Conservation (phyloP, 2,113 vertebrate genomes). For the Saguinus midas region DNA sequence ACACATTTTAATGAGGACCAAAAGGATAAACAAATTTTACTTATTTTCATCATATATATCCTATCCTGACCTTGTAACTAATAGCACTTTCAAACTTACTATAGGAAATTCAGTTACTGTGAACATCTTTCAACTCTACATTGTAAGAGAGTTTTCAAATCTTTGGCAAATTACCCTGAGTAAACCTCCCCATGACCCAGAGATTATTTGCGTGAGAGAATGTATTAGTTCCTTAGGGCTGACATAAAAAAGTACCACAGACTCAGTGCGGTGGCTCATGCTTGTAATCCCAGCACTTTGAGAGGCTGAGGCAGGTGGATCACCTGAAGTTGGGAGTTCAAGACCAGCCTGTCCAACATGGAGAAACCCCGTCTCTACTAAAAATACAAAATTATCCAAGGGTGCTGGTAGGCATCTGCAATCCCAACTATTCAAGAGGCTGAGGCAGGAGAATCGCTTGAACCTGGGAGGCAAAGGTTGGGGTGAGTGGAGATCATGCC, state of each 20-base stretch:
- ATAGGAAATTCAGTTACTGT: not conserved
- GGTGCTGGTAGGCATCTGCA: no score
- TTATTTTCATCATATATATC: not conserved
- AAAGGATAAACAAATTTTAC: not conserved
- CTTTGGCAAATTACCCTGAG: not conserved
- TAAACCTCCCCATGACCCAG: not conserved
- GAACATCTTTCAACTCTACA: not conserved
- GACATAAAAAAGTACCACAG: not conserved
- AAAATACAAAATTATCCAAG: no score
- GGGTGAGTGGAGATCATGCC: no score
- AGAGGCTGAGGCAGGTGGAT: no score
- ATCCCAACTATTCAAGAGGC: no score
- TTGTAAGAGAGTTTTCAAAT: not conserved
- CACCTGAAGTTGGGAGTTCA: no score
- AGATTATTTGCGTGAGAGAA: not conserved
- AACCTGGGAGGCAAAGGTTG: no score
- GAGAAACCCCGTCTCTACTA: no score
- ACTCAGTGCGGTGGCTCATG: no score
- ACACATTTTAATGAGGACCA: not conserved
- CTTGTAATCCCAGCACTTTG: no score
- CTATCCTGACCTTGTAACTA: not conserved
- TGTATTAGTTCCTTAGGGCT: not conserved
- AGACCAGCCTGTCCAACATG: no score
- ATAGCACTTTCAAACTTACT: not conserved
- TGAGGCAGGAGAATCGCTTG: no score